A percentile compares a stretch with the other conserved stretches of the same genome.
phyloP scores from a whole-genome alignment of 2,888 invertebrate genomes.

The Adineta ricciae region DNA sequence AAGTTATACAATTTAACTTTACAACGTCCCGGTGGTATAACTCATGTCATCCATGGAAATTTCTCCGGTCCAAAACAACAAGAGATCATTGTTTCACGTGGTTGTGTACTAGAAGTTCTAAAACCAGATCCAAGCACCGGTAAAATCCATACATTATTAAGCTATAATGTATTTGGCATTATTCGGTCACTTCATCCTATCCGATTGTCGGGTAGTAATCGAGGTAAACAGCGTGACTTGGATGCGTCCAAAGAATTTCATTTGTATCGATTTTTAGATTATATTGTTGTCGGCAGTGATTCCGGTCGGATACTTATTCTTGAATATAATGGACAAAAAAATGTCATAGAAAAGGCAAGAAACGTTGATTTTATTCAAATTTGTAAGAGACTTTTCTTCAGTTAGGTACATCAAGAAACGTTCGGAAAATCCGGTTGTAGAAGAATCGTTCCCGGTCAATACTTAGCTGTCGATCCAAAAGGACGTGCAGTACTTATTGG shows the following conservation, averaged over 20 bases:
- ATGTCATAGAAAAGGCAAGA: conserved; percentile 64
- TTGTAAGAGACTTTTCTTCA: neutral
- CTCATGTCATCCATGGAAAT: conserved; percentile 93
- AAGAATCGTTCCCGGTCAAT: conserved; percentile 94
- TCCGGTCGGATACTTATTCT: conserved; percentile 93
- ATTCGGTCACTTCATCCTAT: conserved; percentile 89
- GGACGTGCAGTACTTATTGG: conserved; percentile 86
- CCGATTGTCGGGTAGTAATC: conserved; percentile 67
- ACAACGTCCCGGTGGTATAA: conserved; percentile 88
- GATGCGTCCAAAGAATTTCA: no score
- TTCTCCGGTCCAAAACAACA: conserved; percentile 94
- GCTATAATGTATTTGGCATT: conserved; percentile 90
- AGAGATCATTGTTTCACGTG: conserved; percentile 74
- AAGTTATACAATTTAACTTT: conserved; percentile 91
- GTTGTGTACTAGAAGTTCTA: conserved; percentile 64
- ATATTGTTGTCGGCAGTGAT: conserved; percentile 91
- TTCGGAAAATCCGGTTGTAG: conserved; percentile 98
- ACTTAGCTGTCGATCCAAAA: conserved; percentile 93
- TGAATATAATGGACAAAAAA: conserved; percentile 84
- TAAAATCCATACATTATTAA: conserved; percentile 82
- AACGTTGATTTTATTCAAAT: neutral
- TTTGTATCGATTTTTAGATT: conserved; percentile 60
- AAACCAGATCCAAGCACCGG: conserved; percentile 93
- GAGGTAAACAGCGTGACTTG: neutral
- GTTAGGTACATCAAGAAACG: conserved; percentile 83